Base-by-base conservation (phyloP, 2,888 invertebrate genomes). In the Arenicola marina region DNA sequence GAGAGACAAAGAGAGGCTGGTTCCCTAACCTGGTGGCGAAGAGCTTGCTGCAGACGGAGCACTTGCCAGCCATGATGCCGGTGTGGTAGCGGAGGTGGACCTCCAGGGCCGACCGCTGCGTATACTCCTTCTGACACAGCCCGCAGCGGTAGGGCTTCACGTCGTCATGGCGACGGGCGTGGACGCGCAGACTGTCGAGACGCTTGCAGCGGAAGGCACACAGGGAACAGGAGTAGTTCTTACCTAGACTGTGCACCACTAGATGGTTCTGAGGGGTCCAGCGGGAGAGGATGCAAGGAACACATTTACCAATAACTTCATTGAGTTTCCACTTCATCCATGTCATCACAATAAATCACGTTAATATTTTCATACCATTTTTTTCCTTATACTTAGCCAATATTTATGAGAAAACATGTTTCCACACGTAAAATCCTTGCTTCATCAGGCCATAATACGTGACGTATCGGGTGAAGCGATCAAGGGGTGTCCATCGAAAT, bases 91-190 rank as follows among this genome's bases (percentile, higher is more conserved):
- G 55, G 2, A 65, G 56, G 45, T 69, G 69, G 11, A 55, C 60
- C 59, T 70, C 62, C 26, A 70, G 57, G 4, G 68, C 60, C n/a
- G 63, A 64, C 48, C 65, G 66, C 63, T 70, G 70, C 11, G 68
- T 70, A 57, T 70, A 70, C 32, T 68, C 62, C 55, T 65, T 66
- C 28, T 54, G 51, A 45, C 70, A 70, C 18, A 63, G n/a, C 15
- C 62, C 61, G 32, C 70, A 70, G 46, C 61, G 56, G 61, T 48
- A 70, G 7, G 70, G 70, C 56, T 70, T 70, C 28, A 58, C 55
- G 7, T 56, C 60, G 7, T 51, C 51, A 56, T 71, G 69, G 2
- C 69, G 59, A 21, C 62, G 56, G 66, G 61, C 63, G 57, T 71
- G 71, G 15, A 70, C 62, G 2, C 59, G 46, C 53, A 71, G 58